Evolutionary conservation across 2,888 invertebrate genomes (phyloP).

Genomic region (Mechanitis messenoides): DNA sequence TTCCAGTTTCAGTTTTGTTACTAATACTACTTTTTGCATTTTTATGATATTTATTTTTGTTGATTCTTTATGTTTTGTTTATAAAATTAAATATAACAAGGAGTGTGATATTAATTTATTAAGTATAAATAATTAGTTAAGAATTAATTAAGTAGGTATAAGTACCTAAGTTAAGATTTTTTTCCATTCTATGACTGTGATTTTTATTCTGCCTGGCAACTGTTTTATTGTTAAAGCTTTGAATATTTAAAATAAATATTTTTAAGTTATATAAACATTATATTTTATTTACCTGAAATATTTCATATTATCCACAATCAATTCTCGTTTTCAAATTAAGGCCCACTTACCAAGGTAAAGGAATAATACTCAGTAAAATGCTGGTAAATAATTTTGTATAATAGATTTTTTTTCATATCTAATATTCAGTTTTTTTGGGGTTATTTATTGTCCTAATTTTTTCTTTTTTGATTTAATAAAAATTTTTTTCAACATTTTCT

Average conservation of each 20-base stretch:
- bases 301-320: background rate
- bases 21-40: conserved; percentile 88
- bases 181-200: conserved; percentile 33
- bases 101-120: conserved; percentile 72
- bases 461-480: too few species aligned
- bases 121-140: conserved; percentile 25
- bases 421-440: too few species aligned
- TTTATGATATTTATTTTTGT: conserved; percentile 76
- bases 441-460: too few species aligned
- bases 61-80: conserved; percentile 52
- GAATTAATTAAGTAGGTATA: background rate
- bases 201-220: conserved; percentile 31
- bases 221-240: conserved; percentile 21
- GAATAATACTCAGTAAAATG: too few species aligned
- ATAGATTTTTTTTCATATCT: too few species aligned
- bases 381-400: too few species aligned
- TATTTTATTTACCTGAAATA: conserved; percentile 4
- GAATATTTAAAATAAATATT: background rate
- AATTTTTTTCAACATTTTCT: too few species aligned
- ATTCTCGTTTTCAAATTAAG: too few species aligned
- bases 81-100: conserved; percentile 65
- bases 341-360: too few species aligned
- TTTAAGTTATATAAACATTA: conserved; percentile 12
- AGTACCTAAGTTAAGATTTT: conserved; percentile 11
- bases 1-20: conserved; percentile 85